These are phyloP conservation scores for Blastobasis adustella DNA, from an alignment of 2,888 invertebrate genomes.

Conservation along the genomic window DNA sequence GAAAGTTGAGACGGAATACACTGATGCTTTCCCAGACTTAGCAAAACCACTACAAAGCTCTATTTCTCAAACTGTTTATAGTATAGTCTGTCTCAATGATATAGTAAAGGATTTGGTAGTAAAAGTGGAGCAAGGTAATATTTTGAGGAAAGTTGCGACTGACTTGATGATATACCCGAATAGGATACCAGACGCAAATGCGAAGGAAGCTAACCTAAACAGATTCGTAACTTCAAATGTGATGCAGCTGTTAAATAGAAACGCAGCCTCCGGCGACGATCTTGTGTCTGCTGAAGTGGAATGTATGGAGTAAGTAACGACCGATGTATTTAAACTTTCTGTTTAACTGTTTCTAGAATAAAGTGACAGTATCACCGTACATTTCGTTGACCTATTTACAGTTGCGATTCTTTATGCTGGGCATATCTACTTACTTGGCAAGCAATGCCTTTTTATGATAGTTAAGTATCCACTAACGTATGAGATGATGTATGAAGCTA, in stretches of 20 bases:
- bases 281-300: slow-evolving; percentile 42
- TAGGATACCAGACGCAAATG: slow-evolving; percentile 26
- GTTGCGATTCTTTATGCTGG: too few species aligned
- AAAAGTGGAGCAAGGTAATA: slow-evolving; percentile 40
- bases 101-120: slow-evolving; percentile 63
- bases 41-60: slow-evolving; percentile 82
- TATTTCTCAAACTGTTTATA: slow-evolving; percentile 79
- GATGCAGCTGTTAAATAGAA: slow-evolving; percentile 44
- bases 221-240: slow-evolving; percentile 55
- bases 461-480: too few species aligned
- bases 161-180: slow-evolving; percentile 72
- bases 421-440: too few species aligned
- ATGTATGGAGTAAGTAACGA: slow-evolving; percentile 62
- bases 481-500: too few species aligned
- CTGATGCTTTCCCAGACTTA: slow-evolving; percentile 85
- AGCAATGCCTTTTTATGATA: too few species aligned
- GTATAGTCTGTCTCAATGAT: slow-evolving; percentile 73
- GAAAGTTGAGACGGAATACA: slow-evolving; percentile 70
- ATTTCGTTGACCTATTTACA: too few species aligned
- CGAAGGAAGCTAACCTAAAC: slow-evolving; percentile 50
- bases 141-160: slow-evolving; percentile 37
- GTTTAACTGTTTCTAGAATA: too few species aligned
- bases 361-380: too few species aligned
- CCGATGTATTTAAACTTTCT: too few species aligned
- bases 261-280: slow-evolving; percentile 25